Percentiles rank a stretch among this genome's conserved stretches.
Evolutionary conservation across 2,113 vertebrate genomes (phyloP).

Genomic region (Phoxinus phoxinus): DNA sequence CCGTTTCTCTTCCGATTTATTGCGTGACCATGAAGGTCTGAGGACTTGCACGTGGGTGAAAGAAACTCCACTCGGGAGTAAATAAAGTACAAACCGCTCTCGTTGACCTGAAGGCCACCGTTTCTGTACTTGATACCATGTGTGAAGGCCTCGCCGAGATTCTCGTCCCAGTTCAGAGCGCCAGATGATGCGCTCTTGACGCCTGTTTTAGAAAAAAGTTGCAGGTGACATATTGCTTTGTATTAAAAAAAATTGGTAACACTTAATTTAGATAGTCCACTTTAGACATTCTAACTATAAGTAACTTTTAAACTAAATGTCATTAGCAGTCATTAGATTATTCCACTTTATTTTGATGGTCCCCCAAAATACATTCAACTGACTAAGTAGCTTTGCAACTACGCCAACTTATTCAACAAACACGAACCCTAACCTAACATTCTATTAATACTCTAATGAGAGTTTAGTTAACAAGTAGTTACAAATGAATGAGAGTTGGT

Average conservation of each 20-base stretch:
- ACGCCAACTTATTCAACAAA: no score
- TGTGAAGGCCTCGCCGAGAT: constrained; percentile 72
- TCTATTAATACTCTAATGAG: no score
- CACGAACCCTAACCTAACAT: no score
- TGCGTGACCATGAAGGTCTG: constrained; percentile 67
- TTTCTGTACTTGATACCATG: constrained; percentile 77
- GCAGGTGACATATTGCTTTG: neutral
- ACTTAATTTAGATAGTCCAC: neutral
- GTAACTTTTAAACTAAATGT: no score
- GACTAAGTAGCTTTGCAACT: no score
- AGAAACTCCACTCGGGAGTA: constrained; percentile 85
- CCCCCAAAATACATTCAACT: no score
- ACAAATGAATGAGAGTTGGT: no score
- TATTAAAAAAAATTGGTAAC: neutral
- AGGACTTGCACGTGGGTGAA: constrained; percentile 66
- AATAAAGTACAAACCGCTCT: constrained; percentile 83
- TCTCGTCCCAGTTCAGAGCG: constrained; percentile 80
- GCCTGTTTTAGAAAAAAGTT: neutral
- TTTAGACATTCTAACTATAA: no score
- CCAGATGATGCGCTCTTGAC: neutral
- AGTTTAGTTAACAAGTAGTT: no score
- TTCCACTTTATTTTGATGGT: no score
- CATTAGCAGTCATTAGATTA: no score
- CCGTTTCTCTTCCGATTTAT: constrained; percentile 69
- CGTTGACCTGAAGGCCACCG: constrained; percentile 78